Conservation (phyloP, 1,140 invertebrate genomes). For the Aphis craccivora region DNA sequence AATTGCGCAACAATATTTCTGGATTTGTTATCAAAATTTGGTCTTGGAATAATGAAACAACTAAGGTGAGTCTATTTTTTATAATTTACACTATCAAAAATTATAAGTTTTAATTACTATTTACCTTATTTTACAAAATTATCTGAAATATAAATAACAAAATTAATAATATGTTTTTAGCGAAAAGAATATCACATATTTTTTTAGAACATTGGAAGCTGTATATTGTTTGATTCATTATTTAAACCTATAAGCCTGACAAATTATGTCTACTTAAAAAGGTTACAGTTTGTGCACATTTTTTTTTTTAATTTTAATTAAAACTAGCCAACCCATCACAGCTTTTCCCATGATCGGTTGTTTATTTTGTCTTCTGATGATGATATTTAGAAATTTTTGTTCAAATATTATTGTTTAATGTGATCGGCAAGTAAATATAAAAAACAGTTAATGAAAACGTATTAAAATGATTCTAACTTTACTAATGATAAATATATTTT, state of each 20-base stretch:
- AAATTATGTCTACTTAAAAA: background rate
- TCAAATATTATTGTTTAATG: no score
- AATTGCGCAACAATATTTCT: slow-evolving; percentile 39
- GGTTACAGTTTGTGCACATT: background rate
- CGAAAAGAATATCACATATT: background rate
- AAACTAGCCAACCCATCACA: background rate
- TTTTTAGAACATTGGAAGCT: background rate
- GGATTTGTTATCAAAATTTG: slow-evolving; percentile 48
- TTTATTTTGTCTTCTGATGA: no score
- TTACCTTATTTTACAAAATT: background rate
- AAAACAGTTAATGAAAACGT: no score
- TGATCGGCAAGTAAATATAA: no score
- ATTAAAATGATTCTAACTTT: no score
- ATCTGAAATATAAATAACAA: background rate
- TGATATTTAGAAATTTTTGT: no score
- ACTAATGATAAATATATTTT: no score
- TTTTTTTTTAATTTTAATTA: background rate
- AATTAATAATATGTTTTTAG: background rate
- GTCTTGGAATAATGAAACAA: background rate
- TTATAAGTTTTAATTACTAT: background rate
- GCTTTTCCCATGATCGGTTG: no score
- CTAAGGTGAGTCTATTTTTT: background rate
- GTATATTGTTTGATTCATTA: background rate
- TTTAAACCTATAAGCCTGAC: background rate
- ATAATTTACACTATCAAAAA: background rate